Percentiles rank a stretch among this genome's conserved stretches.
Conservation (phyloP, 2,888 invertebrate species). For the Oscheius sp. region DNA sequence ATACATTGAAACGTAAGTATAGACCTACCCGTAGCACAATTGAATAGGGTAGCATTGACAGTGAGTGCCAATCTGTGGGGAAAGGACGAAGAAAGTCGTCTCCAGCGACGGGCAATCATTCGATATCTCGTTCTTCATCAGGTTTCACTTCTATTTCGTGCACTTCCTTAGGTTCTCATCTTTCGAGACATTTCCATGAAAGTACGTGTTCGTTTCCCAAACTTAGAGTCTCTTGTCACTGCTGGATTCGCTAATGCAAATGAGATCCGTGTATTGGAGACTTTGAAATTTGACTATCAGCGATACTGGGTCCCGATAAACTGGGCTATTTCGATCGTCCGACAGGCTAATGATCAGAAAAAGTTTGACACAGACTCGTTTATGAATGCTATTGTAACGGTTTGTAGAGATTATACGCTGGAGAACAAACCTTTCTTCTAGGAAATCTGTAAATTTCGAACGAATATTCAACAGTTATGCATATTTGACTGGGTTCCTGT, state of each 20-base stretch:
- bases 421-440: too few relatives aligned
- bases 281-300: conserved; percentile 36
- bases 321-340: conserved; percentile 58
- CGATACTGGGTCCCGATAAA: conserved; percentile 66
- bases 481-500: conserved; percentile 59
- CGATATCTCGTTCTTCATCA: conserved; percentile 47
- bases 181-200: conserved; percentile 60
- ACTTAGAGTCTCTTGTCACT: conserved; percentile 22
- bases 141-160: conserved; percentile 14
- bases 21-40: not conserved
- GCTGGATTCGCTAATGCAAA: conserved; percentile 39
- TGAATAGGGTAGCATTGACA: conserved; percentile 46
- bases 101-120: conserved; percentile 47
- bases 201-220: conserved; percentile 56
- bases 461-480: conserved; percentile 42
- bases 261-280: conserved; percentile 35
- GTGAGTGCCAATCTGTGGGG: conserved; percentile 49
- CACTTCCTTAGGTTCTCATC: conserved; percentile 47
- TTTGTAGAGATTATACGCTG: too few relatives aligned
- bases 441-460: conserved; percentile 48
- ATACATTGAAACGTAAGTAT: conserved; percentile 47
- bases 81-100: conserved; percentile 31
- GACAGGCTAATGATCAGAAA: conserved; percentile 43
- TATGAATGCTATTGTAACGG: conserved; percentile 45
- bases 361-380: conserved; percentile 39